Base-by-base conservation (phyloP, 2,113 vertebrate species). In the Boleophthalmus pectinirostris region DNA sequence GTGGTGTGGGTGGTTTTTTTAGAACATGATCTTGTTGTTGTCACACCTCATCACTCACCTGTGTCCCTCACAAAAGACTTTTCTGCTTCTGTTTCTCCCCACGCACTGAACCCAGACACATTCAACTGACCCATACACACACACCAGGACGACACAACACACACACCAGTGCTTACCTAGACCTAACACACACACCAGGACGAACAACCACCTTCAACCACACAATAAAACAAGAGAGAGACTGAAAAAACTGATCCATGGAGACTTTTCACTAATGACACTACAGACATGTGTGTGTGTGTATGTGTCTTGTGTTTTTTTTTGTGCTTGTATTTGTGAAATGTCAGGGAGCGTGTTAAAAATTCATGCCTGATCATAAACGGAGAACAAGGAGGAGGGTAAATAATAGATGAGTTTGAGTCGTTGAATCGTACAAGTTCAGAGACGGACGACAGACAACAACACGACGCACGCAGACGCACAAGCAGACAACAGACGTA, bases 341-440 rank as follows among this genome's bases (percentile, higher is more conserved):
- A 93, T 91, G 92, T 90, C 90, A 93, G 84, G 61, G 43, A 80
- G 75, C 85, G 92, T 93, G 90, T 86, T 93, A 93, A 91, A 93
- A 91, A 94, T 94, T 93, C 58, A 94, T 94, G 90, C 79, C 69
- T 76, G 56, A 79, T 93, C 91, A 91, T 90, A 93, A 92, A 87
- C 61, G 80, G 81, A 80, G 78, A 83, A 77, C 81, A 78, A 73
- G 84, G 70, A 74, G 80, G 81, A 79, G 69, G 10, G 87, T 93
- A 78, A 94, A 94, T 94, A 83, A 94, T 94, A 92, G 84, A 93
- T 61, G 80, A 69, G 72, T 69, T 15, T 69, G 86, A 86, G 88
- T 77, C 72, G 79, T 84, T 90, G 84, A 84, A n/a, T n/a, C n/a
- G n/a, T n/a, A n/a, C n/a, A n/a, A n/a, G n/a, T n/a, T n/a, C n/a